Percentiles rank a stretch among this genome's conserved stretches.
Conservation (phyloP, 1,140 invertebrate genomes). For the Magallana gigas region DNA sequence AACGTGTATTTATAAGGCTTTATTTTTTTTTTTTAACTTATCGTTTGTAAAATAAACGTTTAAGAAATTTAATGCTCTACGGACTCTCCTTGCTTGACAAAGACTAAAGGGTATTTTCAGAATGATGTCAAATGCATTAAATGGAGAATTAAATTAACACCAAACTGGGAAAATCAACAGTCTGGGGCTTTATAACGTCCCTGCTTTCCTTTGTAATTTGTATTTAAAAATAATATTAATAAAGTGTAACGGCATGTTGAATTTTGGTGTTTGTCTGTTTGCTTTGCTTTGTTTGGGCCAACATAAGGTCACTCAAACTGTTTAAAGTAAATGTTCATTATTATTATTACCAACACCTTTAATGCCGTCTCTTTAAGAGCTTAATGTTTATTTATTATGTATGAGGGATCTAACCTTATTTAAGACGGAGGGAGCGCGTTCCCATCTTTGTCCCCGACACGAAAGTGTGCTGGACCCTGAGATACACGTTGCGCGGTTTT, state of each 20-base stretch:
- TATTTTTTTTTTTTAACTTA: too few relatives aligned
- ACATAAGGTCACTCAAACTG: not conserved
- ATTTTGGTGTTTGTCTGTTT: not conserved
- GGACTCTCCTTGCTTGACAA: too few relatives aligned
- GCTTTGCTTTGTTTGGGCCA: not conserved
- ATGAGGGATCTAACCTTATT: constrained; percentile 21
- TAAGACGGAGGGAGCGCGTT: not conserved
- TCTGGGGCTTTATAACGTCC: not conserved
- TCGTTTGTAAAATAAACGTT: too few relatives aligned
- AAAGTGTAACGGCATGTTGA: not conserved
- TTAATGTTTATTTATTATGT: constrained; percentile 31
- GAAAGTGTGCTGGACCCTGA: not conserved
- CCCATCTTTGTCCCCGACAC: constrained; percentile 13
- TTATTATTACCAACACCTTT: not conserved
- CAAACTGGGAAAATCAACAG: not conserved
- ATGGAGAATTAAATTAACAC: not conserved
- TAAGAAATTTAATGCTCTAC: too few relatives aligned
- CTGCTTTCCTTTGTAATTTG: not conserved
- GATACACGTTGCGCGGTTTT: constrained; percentile 26
- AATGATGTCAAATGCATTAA: not conserved
- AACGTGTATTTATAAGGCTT: constrained; percentile 9
- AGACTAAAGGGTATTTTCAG: too few relatives aligned
- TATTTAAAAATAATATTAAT: constrained; percentile 5
- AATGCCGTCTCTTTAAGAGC: not conserved
- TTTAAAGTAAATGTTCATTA: constrained; percentile 15